Conservation (phyloP, 2,888 invertebrate species). For the Eilema griseolum region DNA sequence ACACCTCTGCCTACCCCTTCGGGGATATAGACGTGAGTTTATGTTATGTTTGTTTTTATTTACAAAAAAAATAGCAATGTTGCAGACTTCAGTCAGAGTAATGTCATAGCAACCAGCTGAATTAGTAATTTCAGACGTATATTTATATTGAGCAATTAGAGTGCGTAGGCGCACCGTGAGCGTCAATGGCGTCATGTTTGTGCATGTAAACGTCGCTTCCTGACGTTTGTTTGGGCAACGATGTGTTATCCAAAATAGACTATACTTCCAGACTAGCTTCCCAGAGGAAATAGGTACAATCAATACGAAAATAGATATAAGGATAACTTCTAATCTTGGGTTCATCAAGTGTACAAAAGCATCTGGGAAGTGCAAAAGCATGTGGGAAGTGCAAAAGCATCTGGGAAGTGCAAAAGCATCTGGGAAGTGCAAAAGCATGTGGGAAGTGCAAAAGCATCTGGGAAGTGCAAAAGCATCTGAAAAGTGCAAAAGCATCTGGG, state of each 20-base stretch:
- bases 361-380: too few relatives aligned
- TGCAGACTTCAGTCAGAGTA: neutral
- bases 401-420: too few relatives aligned
- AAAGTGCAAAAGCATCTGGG: too few relatives aligned
- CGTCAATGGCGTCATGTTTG: slow-evolving; percentile 16
- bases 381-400: too few relatives aligned
- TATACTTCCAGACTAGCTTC: too few relatives aligned
- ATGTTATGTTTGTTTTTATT: neutral
- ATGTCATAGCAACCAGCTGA: neutral
- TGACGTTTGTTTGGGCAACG: slow-evolving; percentile 13
- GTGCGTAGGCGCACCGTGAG: slow-evolving; percentile 15
- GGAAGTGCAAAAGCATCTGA: too few relatives aligned
- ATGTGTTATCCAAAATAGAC: slow-evolving; percentile 10
- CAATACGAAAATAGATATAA: neutral
- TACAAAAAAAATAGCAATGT: neutral
- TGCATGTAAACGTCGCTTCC: slow-evolving; percentile 13
- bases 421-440: too few relatives aligned
- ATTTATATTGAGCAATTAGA: slow-evolving; percentile 15
- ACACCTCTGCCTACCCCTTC: too few relatives aligned
- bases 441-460: too few relatives aligned
- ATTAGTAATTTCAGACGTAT: neutral
- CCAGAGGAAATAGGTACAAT: neutral
- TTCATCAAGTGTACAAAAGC: too few relatives aligned
- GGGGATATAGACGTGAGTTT: too few relatives aligned
- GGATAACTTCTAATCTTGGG: too few relatives aligned